Evolutionary conservation across 2,113 vertebrate species (phyloP).

Genomic region (Tympanuchus pallidicinctus): DNA sequence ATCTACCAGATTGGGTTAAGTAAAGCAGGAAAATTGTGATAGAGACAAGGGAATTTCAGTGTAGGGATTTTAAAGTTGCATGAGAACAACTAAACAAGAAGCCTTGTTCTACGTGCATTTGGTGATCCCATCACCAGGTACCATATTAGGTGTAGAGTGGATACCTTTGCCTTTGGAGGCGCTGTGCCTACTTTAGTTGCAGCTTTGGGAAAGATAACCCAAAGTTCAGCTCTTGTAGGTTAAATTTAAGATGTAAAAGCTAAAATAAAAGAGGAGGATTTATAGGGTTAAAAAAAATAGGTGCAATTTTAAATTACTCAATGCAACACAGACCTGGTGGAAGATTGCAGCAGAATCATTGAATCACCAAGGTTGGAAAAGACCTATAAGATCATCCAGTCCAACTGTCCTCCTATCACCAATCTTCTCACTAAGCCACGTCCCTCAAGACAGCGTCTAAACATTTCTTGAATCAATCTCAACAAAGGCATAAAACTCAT

Average conservation of each 20-base stretch:
- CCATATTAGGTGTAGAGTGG: background rate
- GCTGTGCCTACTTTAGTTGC: background rate
- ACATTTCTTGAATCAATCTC: too few relatives aligned
- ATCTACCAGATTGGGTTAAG: background rate
- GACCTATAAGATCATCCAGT: too few relatives aligned
- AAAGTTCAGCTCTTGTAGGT: background rate
- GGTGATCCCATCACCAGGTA: background rate
- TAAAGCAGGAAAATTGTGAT: background rate
- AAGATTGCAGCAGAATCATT: background rate
- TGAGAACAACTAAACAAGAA: background rate
- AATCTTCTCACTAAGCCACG: too few relatives aligned
- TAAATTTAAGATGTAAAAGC: background rate
- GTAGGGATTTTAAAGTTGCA: background rate
- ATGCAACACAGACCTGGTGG: background rate
- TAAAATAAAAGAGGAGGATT: background rate
- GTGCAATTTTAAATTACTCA: background rate
- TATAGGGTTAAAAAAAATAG: background rate
- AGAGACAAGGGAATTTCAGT: background rate
- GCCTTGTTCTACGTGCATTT: too few relatives aligned
- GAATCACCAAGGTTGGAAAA: too few relatives aligned
- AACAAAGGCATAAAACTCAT: accelerated
- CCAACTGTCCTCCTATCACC: too few relatives aligned
- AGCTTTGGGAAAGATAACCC: background rate
- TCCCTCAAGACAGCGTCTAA: too few relatives aligned
- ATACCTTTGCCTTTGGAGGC: too few relatives aligned